Evolutionary conservation across 2,113 vertebrate species (phyloP).

Genomic region (Australoheros scitulus): DNA sequence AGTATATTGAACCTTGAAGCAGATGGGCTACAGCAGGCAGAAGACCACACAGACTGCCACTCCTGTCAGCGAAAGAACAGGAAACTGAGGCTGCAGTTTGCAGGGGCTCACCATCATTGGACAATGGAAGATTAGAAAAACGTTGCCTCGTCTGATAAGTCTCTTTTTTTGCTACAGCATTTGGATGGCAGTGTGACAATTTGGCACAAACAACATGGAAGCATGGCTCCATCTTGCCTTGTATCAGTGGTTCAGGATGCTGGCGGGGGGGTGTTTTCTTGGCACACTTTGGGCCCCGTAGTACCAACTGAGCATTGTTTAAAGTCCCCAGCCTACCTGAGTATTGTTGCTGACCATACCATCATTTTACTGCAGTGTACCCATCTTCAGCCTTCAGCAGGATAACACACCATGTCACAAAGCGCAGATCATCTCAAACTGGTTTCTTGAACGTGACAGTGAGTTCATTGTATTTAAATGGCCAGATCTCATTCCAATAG

Average conservation of each 20-base stretch:
- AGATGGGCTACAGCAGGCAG: neutral
- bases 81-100: no score
- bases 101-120: accelerated
- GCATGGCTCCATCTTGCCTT: neutral
- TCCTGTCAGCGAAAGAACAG: neutral
- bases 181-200: neutral
- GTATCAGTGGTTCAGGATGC: neutral
- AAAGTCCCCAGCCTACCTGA: neutral
- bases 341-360: neutral
- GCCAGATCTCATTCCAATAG: accelerated
- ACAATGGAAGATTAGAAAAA: neutral
- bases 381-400: neutral
- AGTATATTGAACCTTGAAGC: no score
- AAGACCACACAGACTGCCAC: accelerated
- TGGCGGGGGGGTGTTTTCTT: neutral
- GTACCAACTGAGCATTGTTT: neutral
- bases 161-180: neutral
- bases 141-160: neutral
- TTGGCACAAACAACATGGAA: neutral
- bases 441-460: neutral
- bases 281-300: neutral
- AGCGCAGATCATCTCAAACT: accelerated
- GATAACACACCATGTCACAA: neutral
- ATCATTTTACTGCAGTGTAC: neutral
- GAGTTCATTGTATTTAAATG: accelerated